A percentile compares a stretch with the other conserved stretches of the same genome.
phyloP scores from a whole-genome alignment of 2,888 invertebrate genomes.

The Acrobasis consociella region DNA sequence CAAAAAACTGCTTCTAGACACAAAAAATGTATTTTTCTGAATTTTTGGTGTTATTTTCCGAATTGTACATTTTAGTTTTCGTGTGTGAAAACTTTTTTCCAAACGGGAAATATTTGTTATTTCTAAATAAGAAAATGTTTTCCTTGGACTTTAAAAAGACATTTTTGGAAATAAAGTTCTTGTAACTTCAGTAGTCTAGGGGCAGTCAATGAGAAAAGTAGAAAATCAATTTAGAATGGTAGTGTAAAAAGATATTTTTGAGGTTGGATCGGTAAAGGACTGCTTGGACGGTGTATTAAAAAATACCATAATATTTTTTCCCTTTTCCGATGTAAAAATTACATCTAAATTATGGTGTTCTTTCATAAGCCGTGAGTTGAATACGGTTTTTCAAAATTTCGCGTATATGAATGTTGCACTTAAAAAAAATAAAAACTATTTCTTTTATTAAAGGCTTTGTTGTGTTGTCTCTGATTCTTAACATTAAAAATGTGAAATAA shows the following conservation, averaged over 20 bases:
- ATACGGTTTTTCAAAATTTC: conserved; percentile 13
- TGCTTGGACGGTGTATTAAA: background rate
- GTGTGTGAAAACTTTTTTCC: background rate
- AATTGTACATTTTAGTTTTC: background rate
- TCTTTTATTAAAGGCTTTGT: background rate
- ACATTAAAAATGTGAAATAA: conserved; percentile 7
- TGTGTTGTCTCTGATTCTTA: conserved; percentile 5
- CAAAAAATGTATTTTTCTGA: background rate
- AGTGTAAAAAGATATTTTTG: conserved; percentile 8
- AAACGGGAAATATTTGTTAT: background rate
- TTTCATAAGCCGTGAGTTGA: background rate
- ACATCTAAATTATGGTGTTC: conserved; percentile 1
- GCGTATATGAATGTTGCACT: conserved; percentile 18
- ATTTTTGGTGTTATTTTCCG: no score
- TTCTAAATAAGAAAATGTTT: background rate
- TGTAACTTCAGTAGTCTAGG: background rate
- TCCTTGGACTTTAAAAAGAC: background rate
- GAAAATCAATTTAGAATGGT: conserved; percentile 4
- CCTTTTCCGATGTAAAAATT: background rate
- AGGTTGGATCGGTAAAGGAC: background rate
- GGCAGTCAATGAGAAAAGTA: conserved; percentile 3
- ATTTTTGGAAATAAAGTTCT: conserved; percentile 1
- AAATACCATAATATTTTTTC: conserved; percentile 3
- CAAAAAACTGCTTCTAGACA: background rate
- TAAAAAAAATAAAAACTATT: conserved; percentile 6